Conservation (phyloP, 2,113 vertebrate genomes). For the Anguilla japonica region DNA sequence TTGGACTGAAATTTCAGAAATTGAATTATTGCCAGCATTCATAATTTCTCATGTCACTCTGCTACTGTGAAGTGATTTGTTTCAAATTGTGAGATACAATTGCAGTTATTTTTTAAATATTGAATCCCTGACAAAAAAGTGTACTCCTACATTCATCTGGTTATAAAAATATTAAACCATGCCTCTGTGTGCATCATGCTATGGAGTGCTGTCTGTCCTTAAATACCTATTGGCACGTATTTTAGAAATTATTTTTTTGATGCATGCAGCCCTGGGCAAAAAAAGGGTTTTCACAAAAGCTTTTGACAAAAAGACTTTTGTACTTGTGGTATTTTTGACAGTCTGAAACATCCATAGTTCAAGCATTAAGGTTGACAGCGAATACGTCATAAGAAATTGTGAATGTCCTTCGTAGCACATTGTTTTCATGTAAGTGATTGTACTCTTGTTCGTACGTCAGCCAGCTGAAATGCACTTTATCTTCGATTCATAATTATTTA, state of each 20-base stretch:
- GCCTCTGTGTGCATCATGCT: conserved; percentile 12
- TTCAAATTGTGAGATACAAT: not conserved
- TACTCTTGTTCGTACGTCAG: conserved; percentile 25
- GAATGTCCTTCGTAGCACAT: conserved; percentile 27
- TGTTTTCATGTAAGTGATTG: conserved; percentile 26
- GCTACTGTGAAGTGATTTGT: not conserved
- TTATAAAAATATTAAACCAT: not conserved
- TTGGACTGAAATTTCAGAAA: not conserved
- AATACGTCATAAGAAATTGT: conserved; percentile 8
- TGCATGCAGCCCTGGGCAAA: conserved; percentile 36
- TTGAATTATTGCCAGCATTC: not conserved
- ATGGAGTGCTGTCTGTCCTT: conserved; percentile 21
- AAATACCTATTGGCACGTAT: conserved; percentile 39
- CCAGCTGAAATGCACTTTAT: conserved; percentile 33
- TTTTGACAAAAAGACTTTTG: conserved; percentile 43
- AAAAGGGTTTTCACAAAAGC: not conserved
- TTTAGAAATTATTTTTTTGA: conserved; percentile 39
- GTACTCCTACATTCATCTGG: not conserved
- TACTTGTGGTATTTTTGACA: conserved; percentile 30
- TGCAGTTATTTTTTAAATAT: not conserved
- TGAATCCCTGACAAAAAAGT: not conserved
- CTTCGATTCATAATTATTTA: not conserved
- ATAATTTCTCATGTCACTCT: not conserved
- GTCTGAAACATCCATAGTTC: conserved; percentile 11
- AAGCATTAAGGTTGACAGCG: not conserved